These are phyloP conservation scores for Papilio protenor DNA, from an alignment of 2,888 invertebrate species.

Conservation along the genomic window DNA sequence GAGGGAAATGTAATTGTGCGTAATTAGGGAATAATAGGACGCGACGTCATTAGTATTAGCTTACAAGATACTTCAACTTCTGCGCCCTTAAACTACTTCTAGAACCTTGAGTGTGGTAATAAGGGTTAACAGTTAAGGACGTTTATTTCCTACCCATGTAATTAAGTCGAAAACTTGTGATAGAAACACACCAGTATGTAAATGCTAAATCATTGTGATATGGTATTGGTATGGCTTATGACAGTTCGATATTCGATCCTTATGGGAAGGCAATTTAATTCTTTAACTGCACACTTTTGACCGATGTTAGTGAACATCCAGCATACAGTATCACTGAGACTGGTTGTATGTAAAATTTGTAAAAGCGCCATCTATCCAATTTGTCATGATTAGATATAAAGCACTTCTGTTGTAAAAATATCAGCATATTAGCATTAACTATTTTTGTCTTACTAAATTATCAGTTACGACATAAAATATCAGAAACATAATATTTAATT, in stretches of 20 bases:
- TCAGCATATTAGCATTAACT: neutral
- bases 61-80: constrained; percentile 11
- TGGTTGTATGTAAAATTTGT: no score
- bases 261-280: no score
- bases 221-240: no score
- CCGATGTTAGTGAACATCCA: neutral
- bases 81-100: constrained; percentile 13
- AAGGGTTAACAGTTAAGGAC: neutral
- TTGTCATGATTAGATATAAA: neutral
- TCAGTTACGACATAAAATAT: neutral
- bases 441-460: neutral
- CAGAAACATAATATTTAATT: neutral
- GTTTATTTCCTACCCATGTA: neutral
- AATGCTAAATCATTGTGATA: neutral
- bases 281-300: neutral
- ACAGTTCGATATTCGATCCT: no score
- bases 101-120: neutral
- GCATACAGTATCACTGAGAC: no score
- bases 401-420: neutral
- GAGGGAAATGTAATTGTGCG: constrained; percentile 21
- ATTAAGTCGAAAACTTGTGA: neutral
- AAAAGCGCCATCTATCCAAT: no score
- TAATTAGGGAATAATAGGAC: constrained; percentile 17
- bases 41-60: constrained; percentile 10
- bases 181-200: neutral